phyloP scores from a whole-genome alignment of 1,140 invertebrate genomes.

The Drosophila subobscura region DNA sequence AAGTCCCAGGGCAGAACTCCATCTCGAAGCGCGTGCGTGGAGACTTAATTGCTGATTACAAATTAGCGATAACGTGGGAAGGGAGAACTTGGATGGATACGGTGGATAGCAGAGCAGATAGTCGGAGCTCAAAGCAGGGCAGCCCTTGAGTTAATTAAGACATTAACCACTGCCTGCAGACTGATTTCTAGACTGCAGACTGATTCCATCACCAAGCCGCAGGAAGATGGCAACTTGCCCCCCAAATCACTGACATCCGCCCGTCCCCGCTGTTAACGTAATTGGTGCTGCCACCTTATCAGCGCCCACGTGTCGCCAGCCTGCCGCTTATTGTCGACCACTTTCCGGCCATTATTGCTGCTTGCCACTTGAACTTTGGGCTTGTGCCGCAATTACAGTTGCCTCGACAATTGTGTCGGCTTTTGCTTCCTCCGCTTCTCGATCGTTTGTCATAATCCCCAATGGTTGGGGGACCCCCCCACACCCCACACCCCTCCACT shows the following conservation, averaged over 20 bases:
- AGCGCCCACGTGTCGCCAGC: slow-evolving; percentile 73
- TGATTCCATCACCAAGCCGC: slow-evolving; percentile 18
- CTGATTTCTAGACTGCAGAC: slow-evolving; percentile 40
- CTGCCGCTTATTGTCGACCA: slow-evolving; percentile 52
- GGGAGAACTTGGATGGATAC: slow-evolving; percentile 4
- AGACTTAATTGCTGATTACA: slow-evolving; percentile 83
- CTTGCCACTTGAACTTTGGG: slow-evolving; percentile 40
- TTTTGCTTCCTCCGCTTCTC: slow-evolving; percentile 52
- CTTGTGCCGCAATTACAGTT: slow-evolving; percentile 64
- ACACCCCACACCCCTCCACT: slow-evolving; percentile 25
- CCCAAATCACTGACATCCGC: slow-evolving; percentile 77
- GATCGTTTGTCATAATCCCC: slow-evolving; percentile 39
- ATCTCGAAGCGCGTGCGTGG: slow-evolving; percentile 60
- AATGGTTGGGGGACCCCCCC: too few relatives aligned
- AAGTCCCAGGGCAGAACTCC: slow-evolving; percentile 12
- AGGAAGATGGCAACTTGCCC: slow-evolving; percentile 36
- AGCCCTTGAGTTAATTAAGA: slow-evolving; percentile 79
- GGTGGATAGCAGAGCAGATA: neutral
- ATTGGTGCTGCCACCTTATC: slow-evolving; percentile 50
- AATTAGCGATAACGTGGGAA: slow-evolving; percentile 68
- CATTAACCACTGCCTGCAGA: slow-evolving; percentile 66
- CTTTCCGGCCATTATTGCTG: slow-evolving; percentile 70
- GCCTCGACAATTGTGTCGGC: slow-evolving; percentile 43
- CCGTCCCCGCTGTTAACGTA: slow-evolving; percentile 44
- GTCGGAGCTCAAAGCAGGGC: slow-evolving; percentile 3